Conservation (phyloP, 2,888 invertebrate genomes). For the Leuctra nigra region DNA sequence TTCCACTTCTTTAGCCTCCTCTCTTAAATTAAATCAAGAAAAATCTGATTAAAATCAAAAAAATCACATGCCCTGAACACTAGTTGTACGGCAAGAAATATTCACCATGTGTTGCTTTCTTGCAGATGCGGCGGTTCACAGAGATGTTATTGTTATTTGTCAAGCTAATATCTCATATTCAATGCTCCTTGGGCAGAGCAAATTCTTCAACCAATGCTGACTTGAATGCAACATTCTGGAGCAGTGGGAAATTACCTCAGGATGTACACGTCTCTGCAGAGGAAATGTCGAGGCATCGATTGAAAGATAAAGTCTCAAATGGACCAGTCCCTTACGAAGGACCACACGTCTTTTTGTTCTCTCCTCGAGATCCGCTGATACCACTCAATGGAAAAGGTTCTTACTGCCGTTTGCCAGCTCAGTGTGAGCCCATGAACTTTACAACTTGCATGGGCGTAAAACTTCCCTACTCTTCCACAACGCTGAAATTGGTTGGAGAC, state of each 20-base stretch:
- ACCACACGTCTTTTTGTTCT: slow-evolving; percentile 9
- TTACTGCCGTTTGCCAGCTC: slow-evolving; percentile 59
- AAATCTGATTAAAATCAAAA: no score
- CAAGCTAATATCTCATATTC: background rate
- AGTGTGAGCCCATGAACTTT: slow-evolving; percentile 58
- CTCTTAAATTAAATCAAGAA: no score
- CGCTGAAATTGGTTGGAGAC: slow-evolving; percentile 65
- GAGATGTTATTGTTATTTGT: background rate
- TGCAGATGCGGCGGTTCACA: background rate
- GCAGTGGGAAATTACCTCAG: background rate
- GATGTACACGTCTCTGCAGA: background rate
- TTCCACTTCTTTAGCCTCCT: no score
- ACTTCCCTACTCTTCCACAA: slow-evolving; percentile 69
- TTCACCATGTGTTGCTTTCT: no score
- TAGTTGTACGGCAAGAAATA: no score
- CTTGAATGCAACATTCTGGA: background rate
- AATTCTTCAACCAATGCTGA: slow-evolving; percentile 1
- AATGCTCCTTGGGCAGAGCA: background rate
- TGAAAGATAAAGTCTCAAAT: slow-evolving; percentile 19
- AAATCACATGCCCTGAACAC: no score
- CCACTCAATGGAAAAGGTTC: slow-evolving; percentile 19
- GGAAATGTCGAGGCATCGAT: slow-evolving; percentile 2
- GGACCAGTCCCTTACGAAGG: slow-evolving; percentile 15
- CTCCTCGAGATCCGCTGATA: background rate
- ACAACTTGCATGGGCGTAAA: slow-evolving; percentile 71